A percentile compares a stretch with the other conserved stretches of the same genome.
These are phyloP conservation scores for Azemiops feae DNA, from an alignment of 2,113 vertebrate genomes.

Conservation along the genomic window DNA sequence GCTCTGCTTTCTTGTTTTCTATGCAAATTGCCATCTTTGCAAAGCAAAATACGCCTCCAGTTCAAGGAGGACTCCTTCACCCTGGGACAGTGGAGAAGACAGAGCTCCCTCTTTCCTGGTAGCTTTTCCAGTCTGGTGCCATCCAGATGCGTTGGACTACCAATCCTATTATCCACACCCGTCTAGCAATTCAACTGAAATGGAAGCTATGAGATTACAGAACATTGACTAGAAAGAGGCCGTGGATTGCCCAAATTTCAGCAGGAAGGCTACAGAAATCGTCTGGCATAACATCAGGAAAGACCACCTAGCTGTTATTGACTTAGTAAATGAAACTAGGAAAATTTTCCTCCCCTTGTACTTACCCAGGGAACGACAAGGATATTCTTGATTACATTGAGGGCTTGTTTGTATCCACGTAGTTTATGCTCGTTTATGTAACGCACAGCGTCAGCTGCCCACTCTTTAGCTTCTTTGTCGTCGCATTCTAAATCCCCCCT, in stretches of 20 bases:
- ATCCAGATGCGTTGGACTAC: too few relatives aligned
- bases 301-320: neutral
- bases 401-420: slow-evolving; percentile 81
- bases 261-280: neutral
- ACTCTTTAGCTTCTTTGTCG: slow-evolving; percentile 75
- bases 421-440: slow-evolving; percentile 77
- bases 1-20: too few relatives aligned
- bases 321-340: neutral
- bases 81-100: too few relatives aligned
- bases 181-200: neutral
- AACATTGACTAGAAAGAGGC: neutral
- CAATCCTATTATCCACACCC: too few relatives aligned
- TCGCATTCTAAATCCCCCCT: slow-evolving; percentile 57
- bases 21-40: too few relatives aligned
- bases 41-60: too few relatives aligned
- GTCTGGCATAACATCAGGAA: neutral
- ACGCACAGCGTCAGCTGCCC: slow-evolving; percentile 71
- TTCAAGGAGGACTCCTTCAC: too few relatives aligned
- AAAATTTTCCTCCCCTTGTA: neutral
- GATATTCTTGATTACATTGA: slow-evolving; percentile 83
- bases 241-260: neutral
- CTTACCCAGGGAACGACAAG: slow-evolving; percentile 75
- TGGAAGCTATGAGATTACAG: neutral
- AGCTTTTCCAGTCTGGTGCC: too few relatives aligned
- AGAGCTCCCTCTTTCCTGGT: too few relatives aligned